Evolutionary conservation across 2,797 vertebrate genomes (phyloP), one percentile per base, ranked within the genome.

Genomic region (Enteromius viviparus): DNA sequence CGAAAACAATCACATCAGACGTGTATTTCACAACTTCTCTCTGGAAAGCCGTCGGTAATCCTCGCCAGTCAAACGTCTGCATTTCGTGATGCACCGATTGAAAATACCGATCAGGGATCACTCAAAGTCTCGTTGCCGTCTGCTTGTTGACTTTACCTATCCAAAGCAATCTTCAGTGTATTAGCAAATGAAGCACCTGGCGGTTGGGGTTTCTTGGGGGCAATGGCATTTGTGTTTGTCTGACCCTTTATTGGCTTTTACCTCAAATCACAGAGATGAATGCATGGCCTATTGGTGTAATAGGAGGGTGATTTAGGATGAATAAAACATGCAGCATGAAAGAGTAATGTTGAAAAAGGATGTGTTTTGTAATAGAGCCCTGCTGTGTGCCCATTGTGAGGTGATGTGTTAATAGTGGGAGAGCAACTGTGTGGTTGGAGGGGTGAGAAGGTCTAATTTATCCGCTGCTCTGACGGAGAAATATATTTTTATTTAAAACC

Each of bases 371-470:
- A 93, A 93, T 89, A 89, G 87, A 91, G 93, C 88, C 92, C 92
- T 91, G 90, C 92, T 93, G 92, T 89, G 92, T 90, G 91, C 90
- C 90, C 86, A 91, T 93, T 93, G 93, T 93, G 89, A 90, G 88
- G 91, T 92, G 91, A 92, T 92, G 93, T 94, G 93, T 94, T 95
- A 94, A 94, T 94, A 89, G 85, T 84, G 89, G 92, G 91, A 88
- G 90, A 91, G 91, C 91, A 91, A 92, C 93, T 88, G 90, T 90
- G 90, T 90, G 91, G 88, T 93, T 92, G 89, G 90, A 87, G 89
- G 93, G 91, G 90, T 91, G 93, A 89, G 92, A 87, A 92, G 92
- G 91, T 94, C 92, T 93, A 90, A 92, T 94, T 93, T 92, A 91
- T 92, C 90, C 81, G 77, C 90, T 87, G 80, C 82, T 55, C 88